These are phyloP conservation scores for Bubo bubo DNA, from an alignment of 2,113 vertebrate species.

Conservation along the genomic window DNA sequence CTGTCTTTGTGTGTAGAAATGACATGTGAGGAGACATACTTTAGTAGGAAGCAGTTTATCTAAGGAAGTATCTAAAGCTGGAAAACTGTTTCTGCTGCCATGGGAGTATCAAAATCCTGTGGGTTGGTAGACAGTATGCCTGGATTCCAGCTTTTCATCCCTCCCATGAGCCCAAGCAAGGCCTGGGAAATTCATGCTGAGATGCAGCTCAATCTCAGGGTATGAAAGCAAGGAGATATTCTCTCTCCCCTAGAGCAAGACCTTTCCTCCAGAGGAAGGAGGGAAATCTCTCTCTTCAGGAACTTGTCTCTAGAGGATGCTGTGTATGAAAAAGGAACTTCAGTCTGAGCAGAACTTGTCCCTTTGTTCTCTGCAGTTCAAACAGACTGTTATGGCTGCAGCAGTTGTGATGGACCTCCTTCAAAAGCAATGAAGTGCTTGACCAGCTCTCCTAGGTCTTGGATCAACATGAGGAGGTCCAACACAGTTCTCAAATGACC, in stretches of 20 bases:
- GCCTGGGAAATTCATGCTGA: neutral
- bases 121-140: neutral
- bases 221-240: neutral
- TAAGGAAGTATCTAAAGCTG: neutral
- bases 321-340: neutral
- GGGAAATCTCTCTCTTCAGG: neutral
- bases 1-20: neutral
- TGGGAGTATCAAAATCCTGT: neutral
- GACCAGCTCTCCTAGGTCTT: neutral
- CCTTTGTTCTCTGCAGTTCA: neutral
- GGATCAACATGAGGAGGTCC: neutral
- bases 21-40: neutral
- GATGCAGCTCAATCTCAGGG: neutral
- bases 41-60: neutral
- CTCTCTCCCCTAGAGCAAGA: neutral
- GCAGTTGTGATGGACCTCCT: neutral
- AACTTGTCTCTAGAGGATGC: neutral
- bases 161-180: neutral
- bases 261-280: neutral
- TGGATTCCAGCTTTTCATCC: neutral
- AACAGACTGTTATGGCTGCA: neutral
- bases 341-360: neutral
- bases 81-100: neutral
- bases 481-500: neutral
- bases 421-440: neutral